Evolutionary conservation across 2,888 invertebrate species (phyloP), one percentile per base, ranked within the genome.

Genomic region (Linyphia triangularis): DNA sequence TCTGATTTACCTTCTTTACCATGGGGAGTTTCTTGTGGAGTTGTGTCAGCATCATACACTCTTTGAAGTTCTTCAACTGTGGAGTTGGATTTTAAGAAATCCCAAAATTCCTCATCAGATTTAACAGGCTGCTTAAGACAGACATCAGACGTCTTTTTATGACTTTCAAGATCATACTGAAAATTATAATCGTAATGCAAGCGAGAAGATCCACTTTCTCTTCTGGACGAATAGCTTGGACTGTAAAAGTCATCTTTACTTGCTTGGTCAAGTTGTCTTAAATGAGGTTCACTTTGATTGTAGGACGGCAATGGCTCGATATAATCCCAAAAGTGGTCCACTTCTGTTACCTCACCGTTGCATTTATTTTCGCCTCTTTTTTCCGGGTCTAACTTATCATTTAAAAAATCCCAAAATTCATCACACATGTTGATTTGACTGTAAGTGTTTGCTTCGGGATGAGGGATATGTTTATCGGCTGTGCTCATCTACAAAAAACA

Each of bases 341-440:
- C 30, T 26, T 81, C 33, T 43, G 51, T 22, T 13, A 2, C 1
- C 22, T 57, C 9, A 51, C 24, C 30, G 0, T 51, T 37, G 0
- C 22, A 30, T 40, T 37, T 57, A n/a, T 22, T 28, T 7, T 65
- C 40, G 3, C 24, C 19, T 6, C 40, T 69, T 16, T 7, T 28
- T 13, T 30, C 59, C 0, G 57, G 9, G 1, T 72, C 59, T 7
- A 9, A 9, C 5, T 65, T 57, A 9, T 59, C 33, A 40, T 67
- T 69, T 13, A 79, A 43, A n/a, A 79, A 82, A 43, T 88, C 86
- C 75, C 81, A 88, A 61, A 81, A 88, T 37, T 88, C 88, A 75
- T 79, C 61, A 28, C 61, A 28, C 16, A 82, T 85, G 33, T 85
- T 78, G 5, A 78, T 79, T 51, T 79, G 65, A 61, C 72, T 63